Conservation (phyloP, 2,797 vertebrate species). For the Notolabrus celidotus region DNA sequence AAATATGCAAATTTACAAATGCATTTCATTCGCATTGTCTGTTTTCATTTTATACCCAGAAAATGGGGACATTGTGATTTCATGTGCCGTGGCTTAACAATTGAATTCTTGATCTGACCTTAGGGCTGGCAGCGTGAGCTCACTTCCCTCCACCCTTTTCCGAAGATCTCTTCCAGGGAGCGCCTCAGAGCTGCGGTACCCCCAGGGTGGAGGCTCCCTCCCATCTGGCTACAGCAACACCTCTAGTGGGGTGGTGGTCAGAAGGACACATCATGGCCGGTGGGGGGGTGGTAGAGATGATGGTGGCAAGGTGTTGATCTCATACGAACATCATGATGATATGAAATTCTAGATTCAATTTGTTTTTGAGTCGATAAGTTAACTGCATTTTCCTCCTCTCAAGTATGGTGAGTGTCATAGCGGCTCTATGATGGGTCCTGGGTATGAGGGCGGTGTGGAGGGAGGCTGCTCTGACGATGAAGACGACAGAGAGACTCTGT, state of each 20-base stretch:
- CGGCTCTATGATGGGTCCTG: conserved; percentile 76
- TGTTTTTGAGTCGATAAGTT: neutral
- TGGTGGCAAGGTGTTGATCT: conserved; percentile 85
- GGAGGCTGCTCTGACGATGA: conserved; percentile 87
- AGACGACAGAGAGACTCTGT: conserved; percentile 87
- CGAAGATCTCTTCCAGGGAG: conserved; percentile 93
- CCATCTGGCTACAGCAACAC: conserved; percentile 88
- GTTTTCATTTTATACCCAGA: conserved; percentile 15
- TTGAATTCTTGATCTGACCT: conserved; percentile 53
- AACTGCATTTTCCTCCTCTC: neutral
- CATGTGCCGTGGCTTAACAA: conserved; percentile 26
- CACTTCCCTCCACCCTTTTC: conserved; percentile 83
- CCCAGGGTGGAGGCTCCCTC: conserved; percentile 88
- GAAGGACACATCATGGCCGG: conserved; percentile 87
- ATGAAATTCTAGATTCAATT: neutral
- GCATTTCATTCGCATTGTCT: conserved; percentile 22
- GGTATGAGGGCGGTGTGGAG: conserved; percentile 81
- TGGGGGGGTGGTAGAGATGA: conserved; percentile 90
- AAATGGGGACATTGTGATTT: conserved; percentile 29
- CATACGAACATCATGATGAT: neutral
- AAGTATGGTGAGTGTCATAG: conserved; percentile 91
- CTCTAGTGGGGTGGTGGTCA: conserved; percentile 87
- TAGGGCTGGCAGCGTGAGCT: conserved; percentile 83
- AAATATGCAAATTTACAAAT: conserved; percentile 24
- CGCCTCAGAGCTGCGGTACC: conserved; percentile 92